Evolutionary conservation across 2,797 vertebrate genomes (phyloP).

Genomic region (Xiphorhynchus erythropygius): DNA sequence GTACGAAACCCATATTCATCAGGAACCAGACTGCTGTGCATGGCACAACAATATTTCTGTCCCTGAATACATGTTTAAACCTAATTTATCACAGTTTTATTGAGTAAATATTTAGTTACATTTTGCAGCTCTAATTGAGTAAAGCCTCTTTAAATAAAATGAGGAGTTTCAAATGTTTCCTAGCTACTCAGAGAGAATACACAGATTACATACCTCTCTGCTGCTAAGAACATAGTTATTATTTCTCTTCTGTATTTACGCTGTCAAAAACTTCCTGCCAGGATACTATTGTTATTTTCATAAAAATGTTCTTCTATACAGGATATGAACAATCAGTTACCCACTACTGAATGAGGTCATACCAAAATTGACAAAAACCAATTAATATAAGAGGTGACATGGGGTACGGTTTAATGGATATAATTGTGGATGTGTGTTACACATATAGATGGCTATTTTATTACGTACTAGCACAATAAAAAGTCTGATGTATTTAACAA

Average conservation of each 20-base stretch:
- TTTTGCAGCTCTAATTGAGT: neutral
- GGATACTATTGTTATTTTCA: neutral
- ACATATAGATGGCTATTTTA: neutral
- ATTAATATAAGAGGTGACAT: neutral
- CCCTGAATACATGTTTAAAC: neutral
- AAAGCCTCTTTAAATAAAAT: neutral
- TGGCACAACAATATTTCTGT: neutral
- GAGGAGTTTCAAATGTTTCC: neutral
- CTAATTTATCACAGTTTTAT: neutral
- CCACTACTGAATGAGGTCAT: neutral
- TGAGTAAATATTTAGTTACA: neutral
- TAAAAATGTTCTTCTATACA: neutral
- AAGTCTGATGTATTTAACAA: constrained; percentile 5
- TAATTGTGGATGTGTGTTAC: neutral
- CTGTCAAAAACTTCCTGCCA: neutral
- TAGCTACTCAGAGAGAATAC: neutral
- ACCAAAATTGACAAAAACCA: neutral
- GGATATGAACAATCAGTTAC: neutral
- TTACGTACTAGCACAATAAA: neutral
- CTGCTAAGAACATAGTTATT: neutral
- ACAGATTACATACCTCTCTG: neutral
- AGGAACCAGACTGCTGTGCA: neutral
- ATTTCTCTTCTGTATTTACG: neutral
- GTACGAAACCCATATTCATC: rapidly evolving
- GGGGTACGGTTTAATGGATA: neutral